Conservation (phyloP, 2,797 vertebrate species). For the Coregonus ussuriensis region DNA sequence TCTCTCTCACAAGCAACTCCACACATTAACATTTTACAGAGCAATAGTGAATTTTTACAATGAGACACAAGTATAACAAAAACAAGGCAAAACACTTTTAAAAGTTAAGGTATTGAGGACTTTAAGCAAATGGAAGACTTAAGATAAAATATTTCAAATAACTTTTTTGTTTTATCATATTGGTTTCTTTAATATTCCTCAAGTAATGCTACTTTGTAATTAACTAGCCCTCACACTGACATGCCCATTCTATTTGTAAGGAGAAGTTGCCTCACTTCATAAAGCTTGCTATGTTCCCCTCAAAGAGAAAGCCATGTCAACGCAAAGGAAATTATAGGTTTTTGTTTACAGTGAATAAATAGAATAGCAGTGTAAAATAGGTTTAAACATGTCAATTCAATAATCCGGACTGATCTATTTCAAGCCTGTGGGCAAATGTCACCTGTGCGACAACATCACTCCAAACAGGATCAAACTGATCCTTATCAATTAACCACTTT, state of each 20-base stretch:
- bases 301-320: slow-evolving; percentile 9
- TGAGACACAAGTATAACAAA: too few species aligned
- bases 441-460: neutral
- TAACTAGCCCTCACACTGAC: neutral
- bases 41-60: too few species aligned
- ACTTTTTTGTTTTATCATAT: neutral
- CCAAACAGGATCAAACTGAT: slow-evolving; percentile 14
- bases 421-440: neutral
- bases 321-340: neutral
- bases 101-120: too few species aligned
- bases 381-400: neutral
- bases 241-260: neutral
- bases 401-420: neutral
- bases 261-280: neutral
- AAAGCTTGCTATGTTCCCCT: neutral
- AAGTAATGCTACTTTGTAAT: slow-evolving; percentile 3
- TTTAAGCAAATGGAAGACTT: neutral
- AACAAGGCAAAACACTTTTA: too few species aligned
- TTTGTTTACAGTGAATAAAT: slow-evolving; percentile 7
- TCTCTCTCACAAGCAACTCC: too few species aligned
- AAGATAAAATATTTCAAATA: too few species aligned
- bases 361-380: slow-evolving; percentile 9
- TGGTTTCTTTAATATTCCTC: neutral
- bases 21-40: too few species aligned
- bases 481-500: slow-evolving; percentile 30